These are phyloP conservation scores for Drosophila orosa DNA, from an alignment of 1,140 invertebrate genomes.

Conservation along the genomic window DNA sequence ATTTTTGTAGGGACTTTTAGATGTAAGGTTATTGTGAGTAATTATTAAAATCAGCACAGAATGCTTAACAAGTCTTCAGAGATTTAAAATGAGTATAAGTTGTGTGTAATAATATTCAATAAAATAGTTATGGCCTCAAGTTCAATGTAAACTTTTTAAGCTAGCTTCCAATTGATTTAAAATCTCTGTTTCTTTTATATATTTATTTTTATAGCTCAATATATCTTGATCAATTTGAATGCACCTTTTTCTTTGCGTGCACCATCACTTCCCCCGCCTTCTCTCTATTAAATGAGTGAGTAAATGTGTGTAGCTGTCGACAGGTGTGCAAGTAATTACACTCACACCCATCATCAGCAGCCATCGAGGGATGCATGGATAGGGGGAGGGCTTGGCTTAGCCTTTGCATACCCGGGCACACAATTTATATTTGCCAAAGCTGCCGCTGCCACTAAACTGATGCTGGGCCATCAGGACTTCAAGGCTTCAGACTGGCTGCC, in stretches of 20 bases:
- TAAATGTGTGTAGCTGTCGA: constrained; percentile 79
- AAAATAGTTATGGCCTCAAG: neutral
- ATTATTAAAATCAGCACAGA: neutral
- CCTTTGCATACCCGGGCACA: constrained; percentile 69
- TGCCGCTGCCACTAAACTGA: constrained; percentile 53
- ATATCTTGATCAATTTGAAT: accelerated
- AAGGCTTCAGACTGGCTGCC: constrained; percentile 5
- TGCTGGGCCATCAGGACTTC: constrained; percentile 29
- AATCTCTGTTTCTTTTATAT: neutral
- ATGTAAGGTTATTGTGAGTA: accelerated
- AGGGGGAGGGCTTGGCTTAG: constrained; percentile 19
- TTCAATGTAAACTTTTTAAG: neutral
- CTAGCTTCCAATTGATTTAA: neutral
- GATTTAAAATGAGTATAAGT: neutral
- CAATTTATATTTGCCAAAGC: constrained; percentile 81
- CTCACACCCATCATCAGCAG: constrained; percentile 68
- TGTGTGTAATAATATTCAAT: too few species aligned
- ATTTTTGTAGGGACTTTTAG: neutral
- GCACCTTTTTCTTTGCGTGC: constrained; percentile 1
- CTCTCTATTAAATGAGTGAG: constrained; percentile 72
- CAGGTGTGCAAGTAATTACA: constrained; percentile 82
- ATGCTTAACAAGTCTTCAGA: too few species aligned
- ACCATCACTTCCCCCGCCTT: neutral
- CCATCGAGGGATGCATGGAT: constrained; percentile 9
- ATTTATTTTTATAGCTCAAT: neutral